These are phyloP conservation scores for Lordiphosa stackelbergi DNA, from an alignment of 1,140 invertebrate genomes.

Conservation along the genomic window DNA sequence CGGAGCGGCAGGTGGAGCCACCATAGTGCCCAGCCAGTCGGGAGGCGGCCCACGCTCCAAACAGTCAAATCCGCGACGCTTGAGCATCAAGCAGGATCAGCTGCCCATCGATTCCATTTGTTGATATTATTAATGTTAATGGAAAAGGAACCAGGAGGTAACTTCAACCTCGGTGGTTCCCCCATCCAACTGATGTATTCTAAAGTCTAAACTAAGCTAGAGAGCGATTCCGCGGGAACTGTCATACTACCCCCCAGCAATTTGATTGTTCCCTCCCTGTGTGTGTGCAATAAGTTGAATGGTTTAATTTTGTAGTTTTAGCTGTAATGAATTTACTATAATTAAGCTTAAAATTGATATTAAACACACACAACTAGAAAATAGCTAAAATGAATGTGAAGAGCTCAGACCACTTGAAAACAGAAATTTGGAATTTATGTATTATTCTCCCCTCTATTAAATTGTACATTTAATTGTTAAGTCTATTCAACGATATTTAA, in stretches of 20 bases:
- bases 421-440: no score
- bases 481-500: slow-evolving; percentile 30
- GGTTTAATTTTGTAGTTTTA: slow-evolving; percentile 52
- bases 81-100: slow-evolving; percentile 76
- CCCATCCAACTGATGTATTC: slow-evolving; percentile 43
- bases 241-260: slow-evolving; percentile 31
- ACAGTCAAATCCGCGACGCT: slow-evolving; percentile 57
- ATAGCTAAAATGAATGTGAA: slow-evolving; percentile 26
- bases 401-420: slow-evolving; percentile 33
- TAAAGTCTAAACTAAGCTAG: slow-evolving; percentile 29
- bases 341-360: slow-evolving; percentile 67
- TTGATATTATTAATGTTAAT: slow-evolving; percentile 58
- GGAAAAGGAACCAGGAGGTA: slow-evolving; percentile 8
- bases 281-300: slow-evolving; percentile 39
- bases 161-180: background rate
- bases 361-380: slow-evolving; percentile 22
- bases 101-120: slow-evolving; percentile 76
- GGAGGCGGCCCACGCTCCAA: slow-evolving; percentile 23
- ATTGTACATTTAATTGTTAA: slow-evolving; percentile 36
- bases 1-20: slow-evolving; percentile 15
- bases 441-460: slow-evolving; percentile 18
- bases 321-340: slow-evolving; percentile 69
- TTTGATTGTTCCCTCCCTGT: slow-evolving; percentile 27
- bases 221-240: slow-evolving; percentile 40
- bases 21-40: slow-evolving; percentile 27